Conservation (phyloP, 2,797 vertebrate species). For the Emys orbicularis region DNA sequence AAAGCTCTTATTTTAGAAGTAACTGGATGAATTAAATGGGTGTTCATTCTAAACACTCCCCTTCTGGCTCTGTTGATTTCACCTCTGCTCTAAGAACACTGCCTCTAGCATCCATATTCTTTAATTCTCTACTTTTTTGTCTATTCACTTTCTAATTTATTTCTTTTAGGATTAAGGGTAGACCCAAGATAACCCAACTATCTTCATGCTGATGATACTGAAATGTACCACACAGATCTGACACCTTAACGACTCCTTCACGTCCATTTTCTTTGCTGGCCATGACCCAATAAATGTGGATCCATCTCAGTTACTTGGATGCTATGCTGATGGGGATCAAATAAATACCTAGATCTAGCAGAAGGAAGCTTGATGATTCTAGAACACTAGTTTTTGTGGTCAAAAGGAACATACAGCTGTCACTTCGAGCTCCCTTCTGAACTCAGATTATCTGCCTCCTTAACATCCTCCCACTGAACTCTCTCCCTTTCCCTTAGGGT, state of each 20-base stretch:
- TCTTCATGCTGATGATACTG: neutral
- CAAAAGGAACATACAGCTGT: neutral
- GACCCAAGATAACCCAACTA: neutral
- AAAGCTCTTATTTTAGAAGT: no score
- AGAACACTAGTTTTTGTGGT: neutral
- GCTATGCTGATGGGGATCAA: neutral
- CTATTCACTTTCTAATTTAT: no score
- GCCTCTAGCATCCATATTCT: no score
- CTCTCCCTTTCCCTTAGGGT: neutral
- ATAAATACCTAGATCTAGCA: neutral
- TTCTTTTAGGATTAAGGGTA: no score
- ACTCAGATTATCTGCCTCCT: neutral
- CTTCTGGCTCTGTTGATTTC: no score
- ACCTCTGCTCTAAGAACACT: no score
- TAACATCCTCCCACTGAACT: neutral
- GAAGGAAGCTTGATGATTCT: neutral
- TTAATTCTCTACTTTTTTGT: no score
- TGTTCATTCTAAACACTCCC: no score
- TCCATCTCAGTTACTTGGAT: neutral
- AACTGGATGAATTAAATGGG: no score
- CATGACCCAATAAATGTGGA: neutral
- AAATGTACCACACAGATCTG: neutral
- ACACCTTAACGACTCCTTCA: neutral
- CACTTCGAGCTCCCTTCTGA: neutral
- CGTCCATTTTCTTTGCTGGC: conserved; percentile 8